Evolutionary conservation across 1,140 invertebrate species (phyloP), one percentile per base, ranked within the genome.

Genomic region (Dufourea novaeangliae): DNA sequence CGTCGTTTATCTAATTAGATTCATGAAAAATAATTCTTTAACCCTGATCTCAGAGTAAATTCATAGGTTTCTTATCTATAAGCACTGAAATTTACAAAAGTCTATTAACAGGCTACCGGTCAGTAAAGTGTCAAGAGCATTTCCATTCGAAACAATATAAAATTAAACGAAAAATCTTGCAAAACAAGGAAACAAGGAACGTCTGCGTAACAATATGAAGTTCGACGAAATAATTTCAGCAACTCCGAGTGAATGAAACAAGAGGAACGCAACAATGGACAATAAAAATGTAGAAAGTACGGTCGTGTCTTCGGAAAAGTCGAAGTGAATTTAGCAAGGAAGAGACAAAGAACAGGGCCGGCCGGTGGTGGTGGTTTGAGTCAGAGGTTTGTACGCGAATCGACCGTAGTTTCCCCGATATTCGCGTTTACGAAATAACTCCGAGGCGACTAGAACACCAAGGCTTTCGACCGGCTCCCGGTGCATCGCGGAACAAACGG

Each of bases 381-480:
- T 59, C 29, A 32, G 27, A 32, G 54, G 27, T 12, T 56, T 56
- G 27, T 22, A 54, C 22, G 52, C 25, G 27, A 25, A 56, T 14
- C 54, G n/a, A 29, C 17, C 11, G 54, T 59, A n/a, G 29, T 59
- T 59, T 34, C 20, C 56, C 29, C 27, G 5, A n/a, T 17, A 17
- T 34, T 59, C 56, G 14, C 56, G 56, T 59, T 34, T 20, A n/a
- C 56, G 56, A 59, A 59, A 59, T 34, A 59, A 34, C 56, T 27
- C 56, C n/a, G 17, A 17, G 34, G 8, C 29, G 56, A 25, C 29
- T 56, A 17, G 11, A 56, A n/a, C n/a, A n/a, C n/a, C 52, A 20
- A 11, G 32, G 54, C 54, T 57, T 57, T 57, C 54, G 27, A 34
- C 25, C 2, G 6, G 29, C 14, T 5, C n/a, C 2, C 56, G 6